These are phyloP conservation scores for Cotesia typhae DNA, from an alignment of 1,140 invertebrate genomes.

Conservation along the genomic window DNA sequence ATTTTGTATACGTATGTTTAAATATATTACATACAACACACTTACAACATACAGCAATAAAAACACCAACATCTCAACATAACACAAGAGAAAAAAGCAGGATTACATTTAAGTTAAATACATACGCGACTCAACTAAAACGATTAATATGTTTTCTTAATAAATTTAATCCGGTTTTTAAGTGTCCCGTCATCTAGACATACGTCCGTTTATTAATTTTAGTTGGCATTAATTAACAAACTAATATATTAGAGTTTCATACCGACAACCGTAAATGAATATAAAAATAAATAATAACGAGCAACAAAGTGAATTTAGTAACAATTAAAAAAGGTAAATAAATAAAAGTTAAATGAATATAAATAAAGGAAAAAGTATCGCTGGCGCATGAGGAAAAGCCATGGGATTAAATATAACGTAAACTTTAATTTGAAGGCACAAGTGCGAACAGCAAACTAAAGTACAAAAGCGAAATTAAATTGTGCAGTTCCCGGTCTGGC, in stretches of 20 bases:
- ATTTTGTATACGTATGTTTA: constrained; percentile 7
- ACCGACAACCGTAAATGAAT: too few relatives aligned
- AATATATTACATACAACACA: not conserved
- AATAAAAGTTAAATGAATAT: not conserved
- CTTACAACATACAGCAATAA: too few relatives aligned
- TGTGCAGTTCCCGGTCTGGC: constrained; percentile 3
- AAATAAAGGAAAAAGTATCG: not conserved
- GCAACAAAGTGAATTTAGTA: too few relatives aligned
- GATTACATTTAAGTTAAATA: constrained; percentile 19
- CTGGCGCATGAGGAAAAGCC: not conserved
- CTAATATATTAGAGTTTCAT: too few relatives aligned
- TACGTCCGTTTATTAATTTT: not conserved
- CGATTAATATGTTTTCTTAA: constrained; percentile 31
- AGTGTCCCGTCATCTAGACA: constrained; percentile 3
- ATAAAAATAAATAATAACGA: too few relatives aligned
- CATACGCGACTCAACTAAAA: not conserved
- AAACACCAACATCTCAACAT: too few relatives aligned
- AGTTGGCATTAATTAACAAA: not conserved
- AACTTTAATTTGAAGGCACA: constrained; percentile 14
- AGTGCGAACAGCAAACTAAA: constrained; percentile 15
- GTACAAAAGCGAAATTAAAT: constrained; percentile 18
- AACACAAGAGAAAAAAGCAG: not conserved
- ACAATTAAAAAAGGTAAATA: too few relatives aligned
- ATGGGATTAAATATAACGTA: constrained; percentile 13
- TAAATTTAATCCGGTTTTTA: constrained; percentile 24